Conservation (phyloP, 1,140 invertebrate genomes). For the Hycleus cichorii region DNA sequence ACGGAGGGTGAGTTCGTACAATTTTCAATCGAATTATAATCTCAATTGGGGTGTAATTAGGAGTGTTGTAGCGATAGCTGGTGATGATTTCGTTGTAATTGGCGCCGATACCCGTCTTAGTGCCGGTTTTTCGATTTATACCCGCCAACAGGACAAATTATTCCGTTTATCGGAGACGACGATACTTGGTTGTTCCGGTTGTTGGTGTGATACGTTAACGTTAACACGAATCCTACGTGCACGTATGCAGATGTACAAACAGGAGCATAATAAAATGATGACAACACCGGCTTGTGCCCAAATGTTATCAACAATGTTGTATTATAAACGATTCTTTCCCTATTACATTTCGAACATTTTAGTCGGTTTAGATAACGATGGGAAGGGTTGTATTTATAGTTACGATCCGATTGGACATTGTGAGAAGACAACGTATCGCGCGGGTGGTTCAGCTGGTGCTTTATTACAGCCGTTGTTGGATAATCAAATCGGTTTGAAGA, state of each 20-base stretch:
- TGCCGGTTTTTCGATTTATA: slow-evolving; percentile 83
- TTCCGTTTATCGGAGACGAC: slow-evolving; percentile 73
- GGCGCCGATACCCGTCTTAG: slow-evolving; percentile 91
- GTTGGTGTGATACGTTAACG: slow-evolving; percentile 97
- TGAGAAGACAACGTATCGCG: slow-evolving; percentile 70
- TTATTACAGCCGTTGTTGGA: slow-evolving; percentile 79
- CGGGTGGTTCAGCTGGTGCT: slow-evolving; percentile 76
- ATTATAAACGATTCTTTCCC: slow-evolving; percentile 96
- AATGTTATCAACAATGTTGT: slow-evolving; percentile 92
- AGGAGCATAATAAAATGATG: slow-evolving; percentile 94
- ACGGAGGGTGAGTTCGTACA: slow-evolving; percentile 56
- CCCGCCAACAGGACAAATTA: slow-evolving; percentile 78
- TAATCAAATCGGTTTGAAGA: slow-evolving; percentile 83
- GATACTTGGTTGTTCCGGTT: slow-evolving; percentile 83
- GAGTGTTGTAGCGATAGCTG: slow-evolving; percentile 86
- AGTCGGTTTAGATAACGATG: slow-evolving; percentile 78
- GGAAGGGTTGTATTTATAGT: slow-evolving; percentile 89
- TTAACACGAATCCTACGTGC: slow-evolving; percentile 79
- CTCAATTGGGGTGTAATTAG: slow-evolving; percentile 39
- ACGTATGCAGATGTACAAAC: slow-evolving; percentile 89
- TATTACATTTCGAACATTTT: slow-evolving; percentile 96
- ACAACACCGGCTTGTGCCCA: slow-evolving; percentile 86
- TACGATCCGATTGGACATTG: slow-evolving; percentile 97
- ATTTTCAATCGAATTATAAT: not conserved
- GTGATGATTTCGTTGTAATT: slow-evolving; percentile 51